Percentiles rank a stretch among this genome's conserved stretches.
phyloP scores from a whole-genome alignment of 1,140 invertebrate genomes.

The Schlechtendalia chinensis region DNA sequence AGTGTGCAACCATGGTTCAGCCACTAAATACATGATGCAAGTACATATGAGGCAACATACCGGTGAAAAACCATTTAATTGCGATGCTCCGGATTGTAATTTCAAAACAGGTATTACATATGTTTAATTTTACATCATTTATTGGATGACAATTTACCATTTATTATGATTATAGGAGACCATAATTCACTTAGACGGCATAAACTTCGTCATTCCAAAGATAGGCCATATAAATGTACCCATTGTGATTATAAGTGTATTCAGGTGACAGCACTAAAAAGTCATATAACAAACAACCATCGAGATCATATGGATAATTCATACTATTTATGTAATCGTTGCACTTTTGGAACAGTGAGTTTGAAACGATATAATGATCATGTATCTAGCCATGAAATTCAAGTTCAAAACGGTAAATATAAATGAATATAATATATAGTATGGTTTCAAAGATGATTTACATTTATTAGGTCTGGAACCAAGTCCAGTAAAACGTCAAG shows the following conservation, averaged over 20 bases:
- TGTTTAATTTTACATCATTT: background rate
- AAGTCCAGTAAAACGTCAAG: constrained; percentile 52
- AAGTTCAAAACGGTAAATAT: constrained; percentile 43
- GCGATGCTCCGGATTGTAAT: constrained; percentile 47
- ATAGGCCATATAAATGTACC: constrained; percentile 52
- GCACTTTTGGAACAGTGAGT: constrained; percentile 50
- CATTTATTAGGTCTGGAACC: constrained; percentile 50
- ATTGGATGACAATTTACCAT: background rate
- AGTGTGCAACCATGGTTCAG: constrained; percentile 70
- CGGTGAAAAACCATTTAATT: constrained; percentile 57
- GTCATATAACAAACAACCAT: constrained; percentile 61
- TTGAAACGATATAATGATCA: constrained; percentile 45
- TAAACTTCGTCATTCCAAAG: constrained; percentile 61
- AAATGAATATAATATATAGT: background rate
- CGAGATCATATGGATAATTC: constrained; percentile 52
- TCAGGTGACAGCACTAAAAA: constrained; percentile 67
- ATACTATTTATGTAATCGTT: constrained; percentile 33
- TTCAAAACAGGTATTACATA: constrained; percentile 52
- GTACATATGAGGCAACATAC: constrained; percentile 76
- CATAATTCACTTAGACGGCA: constrained; percentile 80
- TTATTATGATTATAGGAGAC: constrained; percentile 58
- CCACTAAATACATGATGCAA: constrained; percentile 65
- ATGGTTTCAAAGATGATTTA: background rate
- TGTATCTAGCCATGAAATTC: constrained; percentile 44
- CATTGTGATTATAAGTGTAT: constrained; percentile 63